Evolutionary conservation across 1,140 invertebrate genomes (phyloP).

Genomic region (Papilio polytes): DNA sequence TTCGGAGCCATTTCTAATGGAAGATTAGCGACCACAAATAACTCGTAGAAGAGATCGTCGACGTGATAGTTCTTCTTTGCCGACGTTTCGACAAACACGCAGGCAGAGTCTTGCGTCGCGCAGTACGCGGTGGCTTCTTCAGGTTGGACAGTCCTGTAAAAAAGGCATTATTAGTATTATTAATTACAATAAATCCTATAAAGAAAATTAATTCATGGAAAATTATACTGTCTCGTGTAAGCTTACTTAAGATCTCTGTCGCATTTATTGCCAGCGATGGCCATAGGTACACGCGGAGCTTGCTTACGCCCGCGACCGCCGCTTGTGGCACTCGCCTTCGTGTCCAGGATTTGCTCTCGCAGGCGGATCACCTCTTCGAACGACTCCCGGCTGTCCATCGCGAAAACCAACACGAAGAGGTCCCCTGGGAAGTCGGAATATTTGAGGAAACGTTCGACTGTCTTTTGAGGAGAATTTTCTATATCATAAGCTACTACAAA

Average conservation of each 20-base stretch:
- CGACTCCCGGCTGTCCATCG: conserved; percentile 93
- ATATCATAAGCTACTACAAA: neutral
- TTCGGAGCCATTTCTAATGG: conserved; percentile 95
- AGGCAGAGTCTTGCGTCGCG: conserved; percentile 88
- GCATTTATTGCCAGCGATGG: conserved; percentile 93
- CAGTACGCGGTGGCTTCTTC: conserved; percentile 90
- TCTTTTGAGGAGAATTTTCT: neutral
- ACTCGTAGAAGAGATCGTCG: conserved; percentile 92
- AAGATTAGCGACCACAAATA: conserved; percentile 91
- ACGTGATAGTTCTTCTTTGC: conserved; percentile 91
- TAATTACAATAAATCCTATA: no score
- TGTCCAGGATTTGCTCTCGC: conserved; percentile 92
- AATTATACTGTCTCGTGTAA: no score
- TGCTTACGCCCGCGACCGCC: conserved; percentile 86
- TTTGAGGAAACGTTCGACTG: neutral
- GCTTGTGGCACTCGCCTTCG: conserved; percentile 88
- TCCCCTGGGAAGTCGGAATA: conserved; percentile 86
- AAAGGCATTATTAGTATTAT: no score
- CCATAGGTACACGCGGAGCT: conserved; percentile 89
- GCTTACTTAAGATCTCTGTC: conserved; percentile 89
- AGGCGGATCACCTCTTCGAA: conserved; percentile 93
- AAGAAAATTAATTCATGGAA: no score
- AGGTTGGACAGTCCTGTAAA: conserved; percentile 86
- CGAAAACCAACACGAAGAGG: conserved; percentile 93
- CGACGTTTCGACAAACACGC: conserved; percentile 92